phyloP scores from a whole-genome alignment of 2,797 vertebrate species.

The Leptatherina wallacei region DNA sequence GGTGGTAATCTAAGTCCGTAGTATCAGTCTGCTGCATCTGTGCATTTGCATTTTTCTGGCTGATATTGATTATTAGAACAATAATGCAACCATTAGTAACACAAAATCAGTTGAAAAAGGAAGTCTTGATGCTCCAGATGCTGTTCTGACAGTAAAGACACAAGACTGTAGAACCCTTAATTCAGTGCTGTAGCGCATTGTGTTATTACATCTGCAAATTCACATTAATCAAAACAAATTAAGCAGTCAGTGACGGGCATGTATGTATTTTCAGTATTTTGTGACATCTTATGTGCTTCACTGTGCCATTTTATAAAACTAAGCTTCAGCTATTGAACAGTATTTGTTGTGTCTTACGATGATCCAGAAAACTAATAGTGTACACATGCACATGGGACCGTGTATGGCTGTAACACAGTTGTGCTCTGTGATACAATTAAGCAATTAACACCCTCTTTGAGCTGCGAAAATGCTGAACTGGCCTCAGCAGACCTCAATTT shows the following conservation, averaged over 20 bases:
- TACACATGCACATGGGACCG: neutral
- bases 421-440: slow-evolving; percentile 2
- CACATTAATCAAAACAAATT: neutral
- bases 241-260: neutral
- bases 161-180: neutral
- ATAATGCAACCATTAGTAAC: neutral
- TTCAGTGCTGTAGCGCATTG: neutral
- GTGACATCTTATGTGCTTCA: neutral
- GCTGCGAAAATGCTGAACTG: neutral
- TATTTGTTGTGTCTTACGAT: neutral
- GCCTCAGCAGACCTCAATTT: neutral
- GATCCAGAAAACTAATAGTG: neutral
- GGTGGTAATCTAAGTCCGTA: neutral
- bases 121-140: neutral
- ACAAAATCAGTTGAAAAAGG: neutral
- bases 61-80: neutral
- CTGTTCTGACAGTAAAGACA: neutral
- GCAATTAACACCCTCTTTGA: slow-evolving; percentile 2
- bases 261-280: neutral
- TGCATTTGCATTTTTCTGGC: neutral
- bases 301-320: neutral
- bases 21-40: slow-evolving; percentile 1
- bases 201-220: neutral
- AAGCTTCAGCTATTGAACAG: neutral
- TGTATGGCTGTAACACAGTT: neutral